These are phyloP conservation scores for Lethenteron camtschaticum DNA, from an alignment of 2,113 vertebrate genomes.

Conservation along the genomic window DNA sequence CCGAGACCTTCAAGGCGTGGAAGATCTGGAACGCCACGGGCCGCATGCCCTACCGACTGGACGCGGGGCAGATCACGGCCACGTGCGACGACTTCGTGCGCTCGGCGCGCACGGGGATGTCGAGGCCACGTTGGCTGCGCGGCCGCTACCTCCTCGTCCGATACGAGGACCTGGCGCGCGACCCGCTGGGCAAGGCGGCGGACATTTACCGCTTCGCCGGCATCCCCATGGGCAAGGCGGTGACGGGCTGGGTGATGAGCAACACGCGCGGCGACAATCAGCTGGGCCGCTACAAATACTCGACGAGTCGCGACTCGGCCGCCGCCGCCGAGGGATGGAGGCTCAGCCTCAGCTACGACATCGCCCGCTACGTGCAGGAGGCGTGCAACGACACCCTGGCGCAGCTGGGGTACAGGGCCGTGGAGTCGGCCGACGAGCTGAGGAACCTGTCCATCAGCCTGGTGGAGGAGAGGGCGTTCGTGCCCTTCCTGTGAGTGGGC, in stretches of 20 bases:
- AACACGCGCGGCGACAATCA: constrained; percentile 55
- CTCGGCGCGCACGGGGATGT: constrained; percentile 62
- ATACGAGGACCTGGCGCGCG: constrained; percentile 77
- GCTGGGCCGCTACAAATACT: constrained; percentile 62
- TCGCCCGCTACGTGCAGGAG: constrained; percentile 69
- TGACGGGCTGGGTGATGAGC: constrained; percentile 74
- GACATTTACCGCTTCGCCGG: constrained; percentile 83
- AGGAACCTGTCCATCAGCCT: constrained; percentile 66
- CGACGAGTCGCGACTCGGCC: constrained; percentile 69
- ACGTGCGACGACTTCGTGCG: constrained; percentile 79
- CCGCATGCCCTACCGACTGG: constrained; percentile 65
- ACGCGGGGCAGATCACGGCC: constrained; percentile 56
- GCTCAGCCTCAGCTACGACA: constrained; percentile 69
- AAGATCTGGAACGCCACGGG: constrained; percentile 83
- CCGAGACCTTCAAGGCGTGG: constrained; percentile 78
- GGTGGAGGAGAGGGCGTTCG: constrained; percentile 45
- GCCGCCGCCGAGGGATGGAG: constrained; percentile 84
- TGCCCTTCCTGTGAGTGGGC: too few relatives aligned
- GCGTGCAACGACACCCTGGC: constrained; percentile 57
- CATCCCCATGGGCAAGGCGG: constrained; percentile 53
- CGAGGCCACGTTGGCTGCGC: constrained; percentile 58
- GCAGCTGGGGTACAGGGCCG: constrained; percentile 63
- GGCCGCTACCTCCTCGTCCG: constrained; percentile 88
- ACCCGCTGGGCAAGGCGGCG: constrained; percentile 65
- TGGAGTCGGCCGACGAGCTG: constrained; percentile 50